A percentile compares a stretch with the other conserved stretches of the same genome.
Conservation (phyloP, 2,797 vertebrate genomes). For the Labeo calbasu region DNA sequence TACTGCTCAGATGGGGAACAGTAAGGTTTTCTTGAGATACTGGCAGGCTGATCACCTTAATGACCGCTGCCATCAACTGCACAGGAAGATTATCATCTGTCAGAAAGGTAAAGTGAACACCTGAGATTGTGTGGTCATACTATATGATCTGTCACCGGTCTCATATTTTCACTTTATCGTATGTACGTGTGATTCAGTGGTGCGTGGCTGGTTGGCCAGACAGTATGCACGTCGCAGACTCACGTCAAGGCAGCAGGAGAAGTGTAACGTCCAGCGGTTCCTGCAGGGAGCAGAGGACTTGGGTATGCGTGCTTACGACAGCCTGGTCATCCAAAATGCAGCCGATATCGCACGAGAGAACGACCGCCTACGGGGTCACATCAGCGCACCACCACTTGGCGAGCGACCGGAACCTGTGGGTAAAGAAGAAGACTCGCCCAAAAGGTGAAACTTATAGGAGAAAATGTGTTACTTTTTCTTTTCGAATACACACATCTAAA, state of each 20-base stretch:
- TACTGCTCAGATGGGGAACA: slow-evolving; percentile 83
- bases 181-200: slow-evolving; percentile 73
- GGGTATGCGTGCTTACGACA: slow-evolving; percentile 79
- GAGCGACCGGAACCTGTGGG: slow-evolving; percentile 81
- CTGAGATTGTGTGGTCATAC: neutral
- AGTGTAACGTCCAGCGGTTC: slow-evolving; percentile 79
- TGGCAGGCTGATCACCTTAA: slow-evolving; percentile 94
- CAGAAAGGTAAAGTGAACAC: slow-evolving; percentile 88
- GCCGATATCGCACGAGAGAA: slow-evolving; percentile 83
- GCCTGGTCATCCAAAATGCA: slow-evolving; percentile 85
- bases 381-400: slow-evolving; percentile 74
- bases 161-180: slow-evolving; percentile 31
- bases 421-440: slow-evolving; percentile 81
- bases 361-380: slow-evolving; percentile 78
- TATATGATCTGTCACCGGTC: slow-evolving; percentile 12
- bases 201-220: slow-evolving; percentile 90
- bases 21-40: slow-evolving; percentile 93
- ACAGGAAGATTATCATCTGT: slow-evolving; percentile 90
- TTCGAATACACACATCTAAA: neutral
- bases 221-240: slow-evolving; percentile 77
- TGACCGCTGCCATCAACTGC: slow-evolving; percentile 88
- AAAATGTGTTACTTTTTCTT: neutral
- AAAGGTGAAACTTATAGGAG: slow-evolving; percentile 76
- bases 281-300: slow-evolving; percentile 81
- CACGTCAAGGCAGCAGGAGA: slow-evolving; percentile 79